These are phyloP conservation scores for Peucedramus taeniatus DNA, from an alignment of 2,113 vertebrate genomes.

Conservation along the genomic window DNA sequence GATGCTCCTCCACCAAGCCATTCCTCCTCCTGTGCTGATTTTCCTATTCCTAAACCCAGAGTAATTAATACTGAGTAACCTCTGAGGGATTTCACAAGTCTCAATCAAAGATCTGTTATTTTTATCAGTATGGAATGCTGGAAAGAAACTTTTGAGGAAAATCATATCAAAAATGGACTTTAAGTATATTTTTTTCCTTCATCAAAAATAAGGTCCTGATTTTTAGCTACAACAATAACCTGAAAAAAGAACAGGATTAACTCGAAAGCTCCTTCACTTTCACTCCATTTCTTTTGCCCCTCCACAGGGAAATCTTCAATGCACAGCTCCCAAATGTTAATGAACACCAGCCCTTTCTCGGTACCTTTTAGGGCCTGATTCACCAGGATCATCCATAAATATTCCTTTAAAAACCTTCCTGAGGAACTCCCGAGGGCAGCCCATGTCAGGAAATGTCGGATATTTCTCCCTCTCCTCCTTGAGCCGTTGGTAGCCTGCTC, in stretches of 20 bases:
- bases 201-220: neutral
- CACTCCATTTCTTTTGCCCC: conserved; percentile 57
- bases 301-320: conserved; percentile 48
- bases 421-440: conserved; percentile 32
- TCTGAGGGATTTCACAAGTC: neutral
- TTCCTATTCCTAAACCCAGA: neutral
- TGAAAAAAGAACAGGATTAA: conserved; percentile 44
- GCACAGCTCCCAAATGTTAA: conserved; percentile 55
- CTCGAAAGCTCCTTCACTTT: conserved; percentile 55
- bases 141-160: neutral
- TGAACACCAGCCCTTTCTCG: conserved; percentile 59
- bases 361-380: conserved; percentile 56
- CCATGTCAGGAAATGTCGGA: conserved; percentile 49
- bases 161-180: neutral
- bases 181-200: neutral
- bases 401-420: conserved; percentile 58
- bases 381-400: conserved; percentile 66
- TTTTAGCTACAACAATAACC: neutral
- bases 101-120: neutral
- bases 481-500: neutral
- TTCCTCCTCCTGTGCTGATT: neutral
- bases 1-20: neutral
- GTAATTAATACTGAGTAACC: neutral
- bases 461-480: conserved; percentile 34
- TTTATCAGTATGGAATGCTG: neutral